Evolutionary conservation across 1,140 invertebrate genomes (phyloP).

Genomic region (Gryllus bimaculatus): DNA sequence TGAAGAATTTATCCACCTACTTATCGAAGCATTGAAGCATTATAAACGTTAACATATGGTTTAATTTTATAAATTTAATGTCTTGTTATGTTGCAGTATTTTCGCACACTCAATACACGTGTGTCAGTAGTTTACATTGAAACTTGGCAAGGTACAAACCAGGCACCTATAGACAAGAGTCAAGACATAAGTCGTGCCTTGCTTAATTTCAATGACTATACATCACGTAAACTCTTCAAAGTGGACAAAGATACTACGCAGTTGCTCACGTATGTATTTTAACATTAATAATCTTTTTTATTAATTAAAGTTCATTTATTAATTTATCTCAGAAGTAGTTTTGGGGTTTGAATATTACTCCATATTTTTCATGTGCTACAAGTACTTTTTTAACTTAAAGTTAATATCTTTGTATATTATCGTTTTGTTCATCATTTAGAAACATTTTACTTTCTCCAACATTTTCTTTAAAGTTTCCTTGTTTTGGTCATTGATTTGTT

Average conservation of each 20-base stretch:
- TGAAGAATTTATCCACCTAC: background rate
- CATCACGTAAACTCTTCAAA: constrained; percentile 68
- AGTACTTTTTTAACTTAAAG: too few species aligned
- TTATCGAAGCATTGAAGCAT: too few species aligned
- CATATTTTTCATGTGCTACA: too few species aligned
- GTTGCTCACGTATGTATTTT: constrained; percentile 70
- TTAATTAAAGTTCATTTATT: background rate
- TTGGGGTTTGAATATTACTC: too few species aligned
- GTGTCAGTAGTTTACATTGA: constrained; percentile 93
- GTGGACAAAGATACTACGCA: constrained; percentile 83
- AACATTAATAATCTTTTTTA: background rate
- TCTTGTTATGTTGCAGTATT: constrained; percentile 58
- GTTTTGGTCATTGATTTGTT: too few species aligned
- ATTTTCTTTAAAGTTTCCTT: too few species aligned
- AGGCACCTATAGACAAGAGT: constrained; percentile 66
- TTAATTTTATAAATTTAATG: background rate
- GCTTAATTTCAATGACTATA: constrained; percentile 83
- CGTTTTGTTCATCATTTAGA: too few species aligned
- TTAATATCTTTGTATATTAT: too few species aligned
- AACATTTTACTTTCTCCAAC: too few species aligned
- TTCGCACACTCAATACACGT: constrained; percentile 82
- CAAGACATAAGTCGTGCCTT: constrained; percentile 80
- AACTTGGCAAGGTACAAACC: constrained; percentile 85
- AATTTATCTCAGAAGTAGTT: background rate
- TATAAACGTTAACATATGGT: background rate